Percentiles rank a stretch among this genome's conserved stretches.
These are phyloP conservation scores for Colletes collaris DNA, from an alignment of 2,888 invertebrate genomes.

Conservation along the genomic window DNA sequence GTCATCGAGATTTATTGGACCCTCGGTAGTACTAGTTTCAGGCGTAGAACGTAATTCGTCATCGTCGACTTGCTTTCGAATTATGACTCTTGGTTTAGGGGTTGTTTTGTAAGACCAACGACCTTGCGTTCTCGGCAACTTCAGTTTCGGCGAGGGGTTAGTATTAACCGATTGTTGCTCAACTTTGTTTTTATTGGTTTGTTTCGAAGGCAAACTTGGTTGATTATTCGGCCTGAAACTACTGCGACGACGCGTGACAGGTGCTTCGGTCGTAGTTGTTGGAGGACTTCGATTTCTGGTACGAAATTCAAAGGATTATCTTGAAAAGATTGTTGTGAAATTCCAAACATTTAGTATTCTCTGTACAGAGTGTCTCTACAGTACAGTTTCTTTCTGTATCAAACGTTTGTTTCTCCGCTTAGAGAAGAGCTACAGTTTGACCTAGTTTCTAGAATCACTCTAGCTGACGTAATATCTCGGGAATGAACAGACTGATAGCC, in stretches of 20 bases:
- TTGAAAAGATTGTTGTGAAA: too few species aligned
- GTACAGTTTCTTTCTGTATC: too few species aligned
- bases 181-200: conserved; percentile 61
- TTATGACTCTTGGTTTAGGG: conserved; percentile 92
- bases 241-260: conserved; percentile 83
- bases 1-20: conserved; percentile 41
- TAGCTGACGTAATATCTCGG: too few species aligned
- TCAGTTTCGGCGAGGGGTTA: conserved; percentile 90
- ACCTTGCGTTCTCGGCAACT: conserved; percentile 91
- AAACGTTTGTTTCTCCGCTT: too few species aligned
- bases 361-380: too few species aligned
- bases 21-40: conserved; percentile 64
- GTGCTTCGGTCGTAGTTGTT: conserved; percentile 77
- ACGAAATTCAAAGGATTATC: background rate
- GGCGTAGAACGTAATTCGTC: conserved; percentile 72
- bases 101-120: conserved; percentile 96
- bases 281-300: conserved; percentile 67
- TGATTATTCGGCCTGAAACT: conserved; percentile 89
- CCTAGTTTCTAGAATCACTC: too few species aligned
- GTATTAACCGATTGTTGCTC: conserved; percentile 78
- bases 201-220: conserved; percentile 83
- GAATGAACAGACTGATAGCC: too few species aligned
- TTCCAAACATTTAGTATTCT: too few species aligned
- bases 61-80: conserved; percentile 86
- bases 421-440: too few species aligned